A percentile compares a stretch with the other conserved stretches of the same genome.
Conservation (phyloP, 92 coral and sea anemone species). For the Heteractis magnifica region DNA sequence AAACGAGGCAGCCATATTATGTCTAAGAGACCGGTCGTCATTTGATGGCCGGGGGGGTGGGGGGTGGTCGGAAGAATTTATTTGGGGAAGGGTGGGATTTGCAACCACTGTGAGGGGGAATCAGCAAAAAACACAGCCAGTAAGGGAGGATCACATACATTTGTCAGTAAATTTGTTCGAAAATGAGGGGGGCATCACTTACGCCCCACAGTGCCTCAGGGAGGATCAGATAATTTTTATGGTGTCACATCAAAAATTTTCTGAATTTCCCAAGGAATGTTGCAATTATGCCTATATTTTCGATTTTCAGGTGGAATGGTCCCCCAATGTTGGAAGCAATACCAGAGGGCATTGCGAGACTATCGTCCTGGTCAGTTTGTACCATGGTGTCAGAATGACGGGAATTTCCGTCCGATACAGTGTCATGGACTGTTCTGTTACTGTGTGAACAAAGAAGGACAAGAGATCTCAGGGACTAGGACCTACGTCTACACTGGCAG, state of each 20-base stretch:
- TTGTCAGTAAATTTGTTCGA: no score
- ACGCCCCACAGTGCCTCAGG: no score
- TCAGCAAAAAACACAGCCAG: no score
- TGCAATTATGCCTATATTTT: neutral
- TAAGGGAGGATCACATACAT: no score
- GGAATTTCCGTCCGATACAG: conserved; percentile 61
- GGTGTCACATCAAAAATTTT: neutral
- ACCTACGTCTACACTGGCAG: conserved; percentile 38
- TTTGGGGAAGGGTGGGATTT: no score
- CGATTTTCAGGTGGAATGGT: conserved; percentile 26
- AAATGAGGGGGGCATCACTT: no score
- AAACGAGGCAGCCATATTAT: no score
- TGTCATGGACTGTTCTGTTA: conserved; percentile 71
- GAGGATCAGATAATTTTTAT: no score
- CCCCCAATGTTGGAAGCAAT: conserved; percentile 35
- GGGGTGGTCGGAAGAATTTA: no score
- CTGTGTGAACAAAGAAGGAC: conserved; percentile 67
- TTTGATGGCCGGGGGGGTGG: no score
- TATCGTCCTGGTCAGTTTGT: conserved; percentile 63
- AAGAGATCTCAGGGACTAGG: conserved; percentile 41
- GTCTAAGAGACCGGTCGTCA: no score
- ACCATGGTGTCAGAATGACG: conserved; percentile 75
- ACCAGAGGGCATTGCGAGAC: conserved; percentile 58
- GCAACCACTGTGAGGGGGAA: no score
- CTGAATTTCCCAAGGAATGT: neutral